These are phyloP conservation scores for Tricholaema leucomelas DNA, from an alignment of 2,113 vertebrate genomes.

Conservation along the genomic window DNA sequence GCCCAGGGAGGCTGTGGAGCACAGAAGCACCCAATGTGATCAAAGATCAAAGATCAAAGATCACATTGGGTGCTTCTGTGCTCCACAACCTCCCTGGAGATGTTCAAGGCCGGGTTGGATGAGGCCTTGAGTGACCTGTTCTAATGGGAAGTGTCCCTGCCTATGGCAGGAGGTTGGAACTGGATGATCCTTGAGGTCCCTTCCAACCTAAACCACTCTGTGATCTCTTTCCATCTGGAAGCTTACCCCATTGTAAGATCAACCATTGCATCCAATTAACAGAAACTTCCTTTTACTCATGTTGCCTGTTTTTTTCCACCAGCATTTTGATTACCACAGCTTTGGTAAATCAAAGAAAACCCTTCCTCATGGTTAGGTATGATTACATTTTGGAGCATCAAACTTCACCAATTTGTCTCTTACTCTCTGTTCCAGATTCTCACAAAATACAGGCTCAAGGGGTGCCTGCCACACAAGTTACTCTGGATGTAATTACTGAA, in stretches of 20 bases:
- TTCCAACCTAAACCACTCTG: no score
- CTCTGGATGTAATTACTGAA: neutral
- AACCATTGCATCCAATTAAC: neutral
- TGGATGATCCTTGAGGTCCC: no score
- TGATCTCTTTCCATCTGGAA: neutral
- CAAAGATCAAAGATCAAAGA: no score
- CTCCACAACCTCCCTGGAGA: no score
- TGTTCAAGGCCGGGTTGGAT: no score
- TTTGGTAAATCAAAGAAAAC: neutral
- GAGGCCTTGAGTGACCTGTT: no score
- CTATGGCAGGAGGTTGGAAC: no score
- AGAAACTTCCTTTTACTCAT: neutral
- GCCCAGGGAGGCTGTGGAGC: no score
- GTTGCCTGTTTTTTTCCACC: neutral
- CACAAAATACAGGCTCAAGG: neutral
- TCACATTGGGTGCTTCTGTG: no score
- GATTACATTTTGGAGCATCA: neutral
- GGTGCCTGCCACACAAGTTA: neutral
- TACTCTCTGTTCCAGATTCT: neutral
- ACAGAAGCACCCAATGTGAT: no score
- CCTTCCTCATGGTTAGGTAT: neutral
- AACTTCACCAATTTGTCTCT: neutral
- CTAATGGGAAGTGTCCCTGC: no score
- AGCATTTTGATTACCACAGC: neutral
- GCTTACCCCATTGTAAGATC: neutral